Conservation (phyloP, 2,113 vertebrate species). For the Gnathonemus echidnorhynchus region DNA sequence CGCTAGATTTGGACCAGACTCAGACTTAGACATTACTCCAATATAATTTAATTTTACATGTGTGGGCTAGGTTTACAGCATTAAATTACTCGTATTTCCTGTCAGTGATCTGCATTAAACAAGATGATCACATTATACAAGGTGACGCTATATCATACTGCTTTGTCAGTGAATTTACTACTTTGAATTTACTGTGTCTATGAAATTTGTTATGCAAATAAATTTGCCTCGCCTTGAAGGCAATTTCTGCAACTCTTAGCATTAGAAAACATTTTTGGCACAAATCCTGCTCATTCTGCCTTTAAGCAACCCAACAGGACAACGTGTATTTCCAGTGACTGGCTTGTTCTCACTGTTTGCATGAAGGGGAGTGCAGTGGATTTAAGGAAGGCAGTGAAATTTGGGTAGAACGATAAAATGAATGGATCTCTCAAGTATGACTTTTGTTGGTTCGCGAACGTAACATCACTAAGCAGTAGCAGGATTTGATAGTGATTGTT, state of each 20-base stretch:
- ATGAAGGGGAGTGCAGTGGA: not conserved
- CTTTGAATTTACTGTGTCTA: not conserved
- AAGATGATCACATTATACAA: not conserved
- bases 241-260: not conserved
- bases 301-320: not conserved
- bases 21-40: not conserved
- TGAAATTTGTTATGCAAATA: not conserved
- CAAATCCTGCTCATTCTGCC: not conserved
- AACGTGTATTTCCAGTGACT: not conserved
- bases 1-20: not conserved
- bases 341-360: not conserved
- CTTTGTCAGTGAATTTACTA: not conserved
- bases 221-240: not conserved
- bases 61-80: not conserved
- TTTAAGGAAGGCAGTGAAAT: not conserved
- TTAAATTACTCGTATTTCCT: not conserved
- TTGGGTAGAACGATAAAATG: not conserved
- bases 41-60: not conserved
- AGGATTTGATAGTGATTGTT: not conserved
- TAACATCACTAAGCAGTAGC: not conserved
- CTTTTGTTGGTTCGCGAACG: not conserved
- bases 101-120: not conserved
- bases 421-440: not conserved
- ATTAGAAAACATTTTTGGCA: not conserved
- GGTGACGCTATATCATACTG: not conserved